These are phyloP conservation scores for Halcyon smyrnensis DNA, from an alignment of 2,797 vertebrate species.

Conservation along the genomic window DNA sequence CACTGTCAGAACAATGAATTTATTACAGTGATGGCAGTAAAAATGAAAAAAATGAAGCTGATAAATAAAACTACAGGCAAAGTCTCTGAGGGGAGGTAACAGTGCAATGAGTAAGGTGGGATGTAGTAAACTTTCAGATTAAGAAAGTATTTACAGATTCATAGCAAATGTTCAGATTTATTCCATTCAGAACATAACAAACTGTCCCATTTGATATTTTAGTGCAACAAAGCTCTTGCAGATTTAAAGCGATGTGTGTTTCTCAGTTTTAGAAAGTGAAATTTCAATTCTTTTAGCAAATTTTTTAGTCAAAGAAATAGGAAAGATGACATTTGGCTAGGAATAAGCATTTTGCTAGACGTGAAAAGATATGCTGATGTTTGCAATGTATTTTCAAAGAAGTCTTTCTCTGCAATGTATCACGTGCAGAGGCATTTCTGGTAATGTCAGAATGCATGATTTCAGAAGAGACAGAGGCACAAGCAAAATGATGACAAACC, in stretches of 20 bases:
- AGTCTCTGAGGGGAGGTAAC: background rate
- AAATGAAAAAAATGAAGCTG: background rate
- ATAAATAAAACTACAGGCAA: background rate
- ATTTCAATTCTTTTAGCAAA: background rate
- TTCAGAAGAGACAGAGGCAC: background rate
- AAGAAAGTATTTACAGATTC: background rate
- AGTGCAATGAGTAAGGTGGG: background rate
- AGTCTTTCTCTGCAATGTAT: background rate
- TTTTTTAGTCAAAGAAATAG: background rate
- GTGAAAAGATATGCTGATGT: accelerated
- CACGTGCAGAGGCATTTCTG: background rate
- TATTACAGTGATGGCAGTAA: background rate
- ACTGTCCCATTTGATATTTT: background rate
- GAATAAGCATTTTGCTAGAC: background rate
- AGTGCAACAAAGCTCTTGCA: background rate
- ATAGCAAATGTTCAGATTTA: background rate
- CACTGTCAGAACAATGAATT: background rate
- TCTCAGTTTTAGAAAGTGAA: background rate
- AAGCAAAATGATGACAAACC: background rate
- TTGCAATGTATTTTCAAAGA: accelerated
- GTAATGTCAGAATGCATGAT: background rate
- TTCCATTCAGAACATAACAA: background rate
- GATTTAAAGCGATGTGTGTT: background rate
- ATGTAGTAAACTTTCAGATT: background rate
- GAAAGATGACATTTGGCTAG: background rate